Base-by-base conservation (phyloP, 2,797 vertebrate species). In the Halcyon smyrnensis region DNA sequence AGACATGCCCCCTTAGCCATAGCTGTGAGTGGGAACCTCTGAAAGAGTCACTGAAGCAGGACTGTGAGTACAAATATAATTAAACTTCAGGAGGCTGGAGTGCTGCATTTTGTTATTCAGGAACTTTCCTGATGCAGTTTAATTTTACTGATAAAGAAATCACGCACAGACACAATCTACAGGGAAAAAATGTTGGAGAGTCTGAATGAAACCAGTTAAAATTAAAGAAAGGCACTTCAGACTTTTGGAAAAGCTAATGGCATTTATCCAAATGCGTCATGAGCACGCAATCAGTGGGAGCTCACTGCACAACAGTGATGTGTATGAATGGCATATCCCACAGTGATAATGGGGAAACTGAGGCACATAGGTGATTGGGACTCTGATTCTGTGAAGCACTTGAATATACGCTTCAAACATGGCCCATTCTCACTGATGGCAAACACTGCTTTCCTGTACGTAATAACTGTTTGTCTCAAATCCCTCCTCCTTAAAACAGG, bases 11-110 rank as follows among this genome's bases (percentile, higher is more conserved):
- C 80, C 84, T 95, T 90, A 87, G 54, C 68, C 85, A 93, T 91
- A 96, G 96, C 82, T 97, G 96, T 92, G 93, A 96, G 86, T 91
- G 92, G 96, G 84, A 95, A 90, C 84, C 80, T 83, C 84, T 94
- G 87, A 89, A 95, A 96, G 76, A 90, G 32, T 85, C 86, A 91
- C 32, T 48, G 82, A 93, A 84, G 59, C 74, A 91, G 70, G 93
- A 94, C 95, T 91, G 91, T 92, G 96, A 90, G 95, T 71, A 81
- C 46, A 94, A 95, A 94, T 77, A 94, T 65, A 96, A 94, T 87
- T 94, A 92, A 97, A 95, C 92, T 85, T 74, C 90, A 90, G 92
- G 94, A 96, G 84, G 94, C 88, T 92, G 76, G 65, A 96, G 88
- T 65, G 88, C 74, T 94, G 80, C 41, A 77, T 91, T 97, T 93